A percentile compares a stretch with the other conserved stretches of the same genome.
phyloP scores from a whole-genome alignment of 2,888 invertebrate species.

The Rhopalosiphum nymphaeae region DNA sequence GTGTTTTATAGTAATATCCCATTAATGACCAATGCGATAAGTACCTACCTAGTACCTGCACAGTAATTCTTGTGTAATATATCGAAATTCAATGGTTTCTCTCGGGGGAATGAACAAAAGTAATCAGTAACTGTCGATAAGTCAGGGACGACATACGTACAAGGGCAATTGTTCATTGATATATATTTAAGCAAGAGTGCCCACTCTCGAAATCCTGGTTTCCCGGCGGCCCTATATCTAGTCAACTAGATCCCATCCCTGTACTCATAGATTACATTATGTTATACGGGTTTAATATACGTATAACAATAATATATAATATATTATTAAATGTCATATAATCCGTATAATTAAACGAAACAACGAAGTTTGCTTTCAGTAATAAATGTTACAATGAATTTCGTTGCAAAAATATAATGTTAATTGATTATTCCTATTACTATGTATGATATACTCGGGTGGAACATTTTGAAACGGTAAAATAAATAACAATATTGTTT shows the following conservation, averaged over 20 bases:
- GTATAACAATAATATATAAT: background rate
- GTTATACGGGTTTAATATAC: background rate
- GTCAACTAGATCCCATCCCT: background rate
- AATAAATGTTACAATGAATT: background rate
- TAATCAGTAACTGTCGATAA: slow-evolving; percentile 13
- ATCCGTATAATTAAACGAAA: background rate
- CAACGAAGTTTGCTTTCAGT: background rate
- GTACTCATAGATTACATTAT: background rate
- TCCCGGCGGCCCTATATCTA: slow-evolving; percentile 6
- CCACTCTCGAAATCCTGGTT: background rate
- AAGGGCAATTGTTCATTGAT: background rate
- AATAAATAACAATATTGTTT: background rate
- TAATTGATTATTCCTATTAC: background rate
- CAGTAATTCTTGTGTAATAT: background rate
- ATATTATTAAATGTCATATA: background rate
- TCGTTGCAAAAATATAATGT: background rate
- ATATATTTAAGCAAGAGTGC: background rate
- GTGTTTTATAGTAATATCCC: background rate
- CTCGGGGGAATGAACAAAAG: background rate
- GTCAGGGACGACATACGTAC: background rate
- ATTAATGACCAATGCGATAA: background rate
- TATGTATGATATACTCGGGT: background rate
- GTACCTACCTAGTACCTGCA: background rate
- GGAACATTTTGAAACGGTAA: background rate
- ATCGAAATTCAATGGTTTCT: background rate